Evolutionary conservation across 2,113 vertebrate species (phyloP).

Genomic region (Camelus dromedarius): DNA sequence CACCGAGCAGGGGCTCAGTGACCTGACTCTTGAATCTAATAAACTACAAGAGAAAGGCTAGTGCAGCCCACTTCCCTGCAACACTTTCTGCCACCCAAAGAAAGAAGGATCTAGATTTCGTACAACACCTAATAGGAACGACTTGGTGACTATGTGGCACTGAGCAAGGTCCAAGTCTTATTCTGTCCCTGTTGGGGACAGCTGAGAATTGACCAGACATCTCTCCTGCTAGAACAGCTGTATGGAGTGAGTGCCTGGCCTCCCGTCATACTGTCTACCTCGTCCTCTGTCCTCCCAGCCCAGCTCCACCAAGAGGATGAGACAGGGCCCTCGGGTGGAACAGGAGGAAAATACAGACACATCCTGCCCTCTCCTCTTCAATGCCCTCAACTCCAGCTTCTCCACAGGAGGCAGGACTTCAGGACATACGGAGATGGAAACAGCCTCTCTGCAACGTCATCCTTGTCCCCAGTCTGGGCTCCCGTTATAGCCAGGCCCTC

Average conservation of each 20-base stretch:
- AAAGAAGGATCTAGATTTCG: not conserved
- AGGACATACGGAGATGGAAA: not conserved
- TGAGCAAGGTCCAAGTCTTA: not conserved
- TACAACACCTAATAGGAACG: not conserved
- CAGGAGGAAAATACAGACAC: not conserved
- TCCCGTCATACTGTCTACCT: too few relatives aligned
- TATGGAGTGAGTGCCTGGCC: rapidly evolving
- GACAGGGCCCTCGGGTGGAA: too few relatives aligned
- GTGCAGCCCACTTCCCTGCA: not conserved
- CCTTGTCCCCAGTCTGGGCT: not conserved
- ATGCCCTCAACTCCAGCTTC: not conserved
- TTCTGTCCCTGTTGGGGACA: not conserved
- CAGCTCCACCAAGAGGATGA: not conserved
- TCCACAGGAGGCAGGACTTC: not conserved
- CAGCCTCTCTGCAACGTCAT: not conserved
- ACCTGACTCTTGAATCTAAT: not conserved
- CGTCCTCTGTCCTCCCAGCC: not conserved
- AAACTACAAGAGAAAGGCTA: not conserved
- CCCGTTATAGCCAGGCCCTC: not conserved
- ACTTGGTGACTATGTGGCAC: not conserved
- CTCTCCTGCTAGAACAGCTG: not conserved
- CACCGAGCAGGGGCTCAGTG: too few relatives aligned
- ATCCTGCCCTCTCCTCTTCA: not conserved
- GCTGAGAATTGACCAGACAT: not conserved
- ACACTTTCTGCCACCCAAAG: not conserved